A percentile compares a stretch with the other conserved stretches of the same genome.
These are phyloP conservation scores for Ceuthmochares aereus DNA, from an alignment of 2,113 vertebrate genomes.

Conservation along the genomic window DNA sequence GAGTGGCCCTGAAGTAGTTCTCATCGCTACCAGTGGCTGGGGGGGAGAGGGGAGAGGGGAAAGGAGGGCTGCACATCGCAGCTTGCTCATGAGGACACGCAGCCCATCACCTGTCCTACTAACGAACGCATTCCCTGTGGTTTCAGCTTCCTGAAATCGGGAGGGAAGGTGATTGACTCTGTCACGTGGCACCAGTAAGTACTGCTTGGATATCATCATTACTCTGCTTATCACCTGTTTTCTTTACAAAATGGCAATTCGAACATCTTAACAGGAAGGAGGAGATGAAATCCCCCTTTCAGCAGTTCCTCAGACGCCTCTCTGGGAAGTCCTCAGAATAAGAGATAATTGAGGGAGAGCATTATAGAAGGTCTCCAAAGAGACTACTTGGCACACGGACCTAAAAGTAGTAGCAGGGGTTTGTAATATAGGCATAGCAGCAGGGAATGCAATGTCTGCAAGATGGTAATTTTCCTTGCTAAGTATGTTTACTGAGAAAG, in stretches of 20 bases:
- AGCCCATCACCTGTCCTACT: rapidly evolving
- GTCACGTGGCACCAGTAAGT: constrained; percentile 98
- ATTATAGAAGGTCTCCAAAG: neutral
- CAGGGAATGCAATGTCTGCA: rapidly evolving
- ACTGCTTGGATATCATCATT: constrained; percentile 14
- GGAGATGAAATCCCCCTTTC: neutral
- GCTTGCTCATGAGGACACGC: rapidly evolving
- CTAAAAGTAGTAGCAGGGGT: rapidly evolving
- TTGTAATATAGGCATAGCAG: rapidly evolving
- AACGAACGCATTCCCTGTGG: neutral
- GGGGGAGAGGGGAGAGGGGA: neutral
- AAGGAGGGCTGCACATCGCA: neutral
- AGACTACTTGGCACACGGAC: neutral
- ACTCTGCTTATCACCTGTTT: neutral
- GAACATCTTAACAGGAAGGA: neutral
- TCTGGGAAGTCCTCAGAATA: neutral
- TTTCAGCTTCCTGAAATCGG: constrained; percentile 87
- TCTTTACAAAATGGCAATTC: neutral
- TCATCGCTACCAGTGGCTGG: rapidly evolving
- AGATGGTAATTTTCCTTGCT: neutral
- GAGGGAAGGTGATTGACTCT: constrained; percentile 83
- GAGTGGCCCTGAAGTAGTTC: neutral
- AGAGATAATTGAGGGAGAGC: rapidly evolving
- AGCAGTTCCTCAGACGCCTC: rapidly evolving
- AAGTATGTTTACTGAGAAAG: neutral